phyloP scores from a whole-genome alignment of 2,113 vertebrate species.

The Macroglossus sobrinus region DNA sequence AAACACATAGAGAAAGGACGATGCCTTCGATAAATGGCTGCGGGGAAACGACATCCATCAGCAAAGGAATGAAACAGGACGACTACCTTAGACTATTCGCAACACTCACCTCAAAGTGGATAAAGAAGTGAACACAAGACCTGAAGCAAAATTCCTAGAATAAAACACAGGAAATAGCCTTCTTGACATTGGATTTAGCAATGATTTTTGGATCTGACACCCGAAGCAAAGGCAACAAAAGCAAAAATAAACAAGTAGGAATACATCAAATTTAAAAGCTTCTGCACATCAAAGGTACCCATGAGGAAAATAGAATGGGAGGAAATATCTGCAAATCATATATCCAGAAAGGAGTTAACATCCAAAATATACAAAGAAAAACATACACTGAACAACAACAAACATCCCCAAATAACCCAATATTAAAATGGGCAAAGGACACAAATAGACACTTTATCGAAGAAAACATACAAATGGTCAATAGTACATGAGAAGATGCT shows the following conservation, averaged over 20 bases:
- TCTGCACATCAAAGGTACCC: neutral
- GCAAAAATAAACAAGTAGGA: neutral
- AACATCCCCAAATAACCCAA: neutral
- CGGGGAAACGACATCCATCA: neutral
- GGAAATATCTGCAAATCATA: neutral
- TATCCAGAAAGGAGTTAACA: neutral
- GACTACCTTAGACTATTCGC: neutral
- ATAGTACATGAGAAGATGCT: neutral
- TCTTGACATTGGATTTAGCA: neutral
- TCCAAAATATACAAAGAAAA: neutral
- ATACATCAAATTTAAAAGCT: neutral
- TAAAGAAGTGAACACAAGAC: neutral
- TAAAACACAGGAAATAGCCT: neutral
- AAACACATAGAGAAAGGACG: neutral
- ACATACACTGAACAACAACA: neutral
- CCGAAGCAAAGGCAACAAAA: neutral
- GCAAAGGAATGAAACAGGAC: neutral
- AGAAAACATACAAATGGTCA: neutral
- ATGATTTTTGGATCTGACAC: neutral
- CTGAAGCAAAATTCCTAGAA: neutral
- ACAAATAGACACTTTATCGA: neutral
- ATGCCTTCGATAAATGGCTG: neutral
- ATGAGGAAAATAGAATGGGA: neutral
- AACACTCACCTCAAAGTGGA: neutral
- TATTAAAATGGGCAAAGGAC: neutral